phyloP scores from a whole-genome alignment of 1,140 invertebrate genomes.

The Ceratina australensis region DNA sequence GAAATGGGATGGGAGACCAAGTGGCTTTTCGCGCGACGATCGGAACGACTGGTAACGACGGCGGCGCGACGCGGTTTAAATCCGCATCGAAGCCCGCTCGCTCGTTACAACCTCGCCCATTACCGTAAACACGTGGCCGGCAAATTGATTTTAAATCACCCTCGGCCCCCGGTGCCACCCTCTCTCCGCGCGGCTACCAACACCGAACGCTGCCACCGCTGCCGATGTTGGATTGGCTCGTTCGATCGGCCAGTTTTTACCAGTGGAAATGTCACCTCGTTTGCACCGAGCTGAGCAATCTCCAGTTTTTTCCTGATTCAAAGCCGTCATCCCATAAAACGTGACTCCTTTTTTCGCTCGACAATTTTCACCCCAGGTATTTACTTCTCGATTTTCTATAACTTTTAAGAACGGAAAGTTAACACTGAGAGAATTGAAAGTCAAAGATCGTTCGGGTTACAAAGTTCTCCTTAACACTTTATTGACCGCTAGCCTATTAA shows the following conservation, averaged over 20 bases:
- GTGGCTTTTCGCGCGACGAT: constrained; percentile 25
- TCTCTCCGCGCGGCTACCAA: neutral
- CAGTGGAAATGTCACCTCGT: neutral
- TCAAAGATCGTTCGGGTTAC: too few species aligned
- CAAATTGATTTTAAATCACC: constrained; percentile 68
- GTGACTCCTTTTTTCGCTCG: too few species aligned
- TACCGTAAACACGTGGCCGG: constrained; percentile 65
- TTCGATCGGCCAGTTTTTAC: constrained; percentile 19
- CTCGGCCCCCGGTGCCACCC: neutral
- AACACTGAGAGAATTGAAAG: too few species aligned
- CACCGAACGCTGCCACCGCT: neutral
- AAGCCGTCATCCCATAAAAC: too few species aligned
- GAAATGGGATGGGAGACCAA: constrained; percentile 26
- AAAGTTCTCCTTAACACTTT: too few species aligned
- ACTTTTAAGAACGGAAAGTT: too few species aligned
- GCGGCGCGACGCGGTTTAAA: constrained; percentile 47
- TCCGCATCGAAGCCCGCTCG: constrained; percentile 48
- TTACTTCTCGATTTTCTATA: too few species aligned
- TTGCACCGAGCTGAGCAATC: too few species aligned
- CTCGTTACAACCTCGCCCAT: constrained; percentile 62
- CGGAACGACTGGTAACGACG: constrained; percentile 14
- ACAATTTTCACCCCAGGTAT: too few species aligned
- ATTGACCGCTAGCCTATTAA: too few species aligned
- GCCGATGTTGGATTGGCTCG: neutral
- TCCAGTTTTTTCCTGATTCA: too few species aligned